Conservation (phyloP, 2,113 vertebrate species). For the Sorex fumeus region DNA sequence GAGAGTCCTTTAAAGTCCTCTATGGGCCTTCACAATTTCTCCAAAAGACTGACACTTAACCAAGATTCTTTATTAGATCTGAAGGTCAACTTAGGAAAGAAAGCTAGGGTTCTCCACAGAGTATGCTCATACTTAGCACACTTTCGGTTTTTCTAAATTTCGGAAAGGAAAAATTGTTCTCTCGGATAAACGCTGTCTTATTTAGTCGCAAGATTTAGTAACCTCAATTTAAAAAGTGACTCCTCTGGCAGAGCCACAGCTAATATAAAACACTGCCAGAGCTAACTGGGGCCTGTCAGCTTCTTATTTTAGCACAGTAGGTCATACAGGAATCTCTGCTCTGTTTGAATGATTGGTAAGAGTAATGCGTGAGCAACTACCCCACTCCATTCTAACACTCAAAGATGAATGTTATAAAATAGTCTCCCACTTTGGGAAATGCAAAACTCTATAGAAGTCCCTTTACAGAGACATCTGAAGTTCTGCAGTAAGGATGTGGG, state of each 20-base stretch:
- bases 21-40: constrained; percentile 48
- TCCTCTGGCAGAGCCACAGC: not conserved
- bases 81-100: constrained; percentile 14
- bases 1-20: constrained; percentile 31
- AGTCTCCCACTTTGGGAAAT: constrained; percentile 32
- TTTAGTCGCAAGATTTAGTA: constrained; percentile 46
- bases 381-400: not conserved
- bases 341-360: constrained; percentile 57
- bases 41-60: constrained; percentile 47
- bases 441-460: constrained; percentile 36
- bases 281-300: constrained; percentile 34
- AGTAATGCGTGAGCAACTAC: constrained; percentile 17
- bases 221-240: constrained; percentile 30
- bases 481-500: not conserved
- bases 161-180: constrained; percentile 20
- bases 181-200: constrained; percentile 42
- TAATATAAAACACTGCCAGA: constrained; percentile 41
- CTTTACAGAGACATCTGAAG: constrained; percentile 35
- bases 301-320: constrained; percentile 70
- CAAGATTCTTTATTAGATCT: constrained; percentile 49
- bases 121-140: not conserved
- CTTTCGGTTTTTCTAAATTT: constrained; percentile 55
- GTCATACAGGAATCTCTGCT: constrained; percentile 33
- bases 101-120: constrained; percentile 9
- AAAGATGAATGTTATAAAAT: constrained; percentile 26